A percentile compares a stretch with the other conserved stretches of the same genome.
phyloP scores from a whole-genome alignment of 2,888 invertebrate genomes.

The Nemotelus nigrinus region DNA sequence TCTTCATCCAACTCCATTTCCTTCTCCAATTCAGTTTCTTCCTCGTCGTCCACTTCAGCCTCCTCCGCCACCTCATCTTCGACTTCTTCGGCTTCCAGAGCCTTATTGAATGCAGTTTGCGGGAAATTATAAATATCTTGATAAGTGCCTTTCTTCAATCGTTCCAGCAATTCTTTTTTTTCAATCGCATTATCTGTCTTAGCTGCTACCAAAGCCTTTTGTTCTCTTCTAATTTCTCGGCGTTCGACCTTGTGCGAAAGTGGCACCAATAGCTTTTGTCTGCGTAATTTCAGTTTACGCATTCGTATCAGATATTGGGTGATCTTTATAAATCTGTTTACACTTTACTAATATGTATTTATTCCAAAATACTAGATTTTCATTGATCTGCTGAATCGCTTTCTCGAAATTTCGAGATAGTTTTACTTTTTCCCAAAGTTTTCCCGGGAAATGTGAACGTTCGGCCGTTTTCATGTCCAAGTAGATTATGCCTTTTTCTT shows the following conservation, averaged over 20 bases:
- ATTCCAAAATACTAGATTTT: constrained; percentile 95
- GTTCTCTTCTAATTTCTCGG: constrained; percentile 90
- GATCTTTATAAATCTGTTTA: constrained; percentile 97
- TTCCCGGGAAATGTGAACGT: constrained; percentile 86
- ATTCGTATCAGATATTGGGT: constrained; percentile 97
- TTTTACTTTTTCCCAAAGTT: constrained; percentile 95
- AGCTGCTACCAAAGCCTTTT: constrained; percentile 96
- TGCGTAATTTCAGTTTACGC: constrained; percentile 88
- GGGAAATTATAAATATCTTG: constrained; percentile 99
- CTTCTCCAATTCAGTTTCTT: constrained; percentile 70
- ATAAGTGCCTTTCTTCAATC: constrained; percentile 94
- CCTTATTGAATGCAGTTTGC: constrained; percentile 92
- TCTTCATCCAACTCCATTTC: constrained; percentile 69
- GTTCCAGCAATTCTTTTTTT: constrained; percentile 85
- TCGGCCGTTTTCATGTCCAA: constrained; percentile 91
- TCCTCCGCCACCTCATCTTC: constrained; percentile 76
- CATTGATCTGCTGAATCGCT: constrained; percentile 95
- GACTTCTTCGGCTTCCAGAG: constrained; percentile 86
- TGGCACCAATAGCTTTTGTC: constrained; percentile 93
- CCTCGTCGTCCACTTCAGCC: constrained; percentile 71
- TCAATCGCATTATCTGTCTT: constrained; percentile 97
- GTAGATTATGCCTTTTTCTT: constrained; percentile 95
- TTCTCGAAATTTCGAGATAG: constrained; percentile 95
- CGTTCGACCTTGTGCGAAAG: constrained; percentile 94
- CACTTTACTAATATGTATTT: constrained; percentile 95